Conservation (phyloP, 2,888 invertebrate species). For the Priocnemis perturbator region DNA sequence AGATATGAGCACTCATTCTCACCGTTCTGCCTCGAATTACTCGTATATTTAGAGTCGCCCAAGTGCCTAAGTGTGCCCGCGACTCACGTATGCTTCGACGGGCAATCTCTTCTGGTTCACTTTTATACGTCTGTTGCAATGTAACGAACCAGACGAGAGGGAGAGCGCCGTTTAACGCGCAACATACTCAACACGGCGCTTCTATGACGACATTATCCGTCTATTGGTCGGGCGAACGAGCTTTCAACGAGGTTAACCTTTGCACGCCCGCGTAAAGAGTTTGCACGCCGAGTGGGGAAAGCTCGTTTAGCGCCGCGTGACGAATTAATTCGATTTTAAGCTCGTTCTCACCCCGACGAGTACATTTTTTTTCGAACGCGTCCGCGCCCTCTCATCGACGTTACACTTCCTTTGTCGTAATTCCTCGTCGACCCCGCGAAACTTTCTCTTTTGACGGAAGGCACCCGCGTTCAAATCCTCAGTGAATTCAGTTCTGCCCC, state of each 20-base stretch:
- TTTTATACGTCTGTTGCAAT: slow-evolving; percentile 4
- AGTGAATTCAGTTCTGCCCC: too few species aligned
- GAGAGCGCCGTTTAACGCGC: neutral
- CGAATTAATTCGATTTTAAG: slow-evolving; percentile 27
- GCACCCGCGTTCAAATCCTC: too few species aligned
- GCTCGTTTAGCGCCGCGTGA: slow-evolving; percentile 24
- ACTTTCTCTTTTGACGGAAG: too few species aligned
- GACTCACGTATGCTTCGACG: neutral
- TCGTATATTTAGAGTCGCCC: too few species aligned
- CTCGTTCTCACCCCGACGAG: neutral
- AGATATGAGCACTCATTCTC: too few species aligned
- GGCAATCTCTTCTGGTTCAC: neutral
- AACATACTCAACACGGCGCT: slow-evolving; percentile 12
- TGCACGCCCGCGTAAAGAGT: slow-evolving; percentile 27
- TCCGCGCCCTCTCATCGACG: too few species aligned
- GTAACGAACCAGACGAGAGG: neutral
- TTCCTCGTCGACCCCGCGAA: too few species aligned
- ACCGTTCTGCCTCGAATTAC: too few species aligned
- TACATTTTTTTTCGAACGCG: slow-evolving; percentile 2
- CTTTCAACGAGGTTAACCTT: slow-evolving; percentile 34
- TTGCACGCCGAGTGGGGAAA: slow-evolving; percentile 17
- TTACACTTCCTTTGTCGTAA: too few species aligned
- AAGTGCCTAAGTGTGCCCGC: neutral
- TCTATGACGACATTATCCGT: slow-evolving; percentile 21
- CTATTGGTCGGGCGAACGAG: slow-evolving; percentile 24